These are phyloP conservation scores for Nowickia ferox DNA, from an alignment of 2,888 invertebrate genomes.

Conservation along the genomic window DNA sequence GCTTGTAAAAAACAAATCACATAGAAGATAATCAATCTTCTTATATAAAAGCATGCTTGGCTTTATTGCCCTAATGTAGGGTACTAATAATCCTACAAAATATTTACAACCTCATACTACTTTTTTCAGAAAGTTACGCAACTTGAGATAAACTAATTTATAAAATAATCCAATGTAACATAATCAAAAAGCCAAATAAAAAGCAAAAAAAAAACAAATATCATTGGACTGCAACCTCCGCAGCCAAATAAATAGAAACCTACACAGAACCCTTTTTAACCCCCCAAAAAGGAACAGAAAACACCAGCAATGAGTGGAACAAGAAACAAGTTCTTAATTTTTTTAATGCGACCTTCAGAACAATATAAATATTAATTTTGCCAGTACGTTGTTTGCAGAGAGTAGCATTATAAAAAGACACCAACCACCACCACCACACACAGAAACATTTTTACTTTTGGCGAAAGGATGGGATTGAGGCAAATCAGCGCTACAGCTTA, in stretches of 20 bases:
- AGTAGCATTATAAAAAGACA: conserved; percentile 17
- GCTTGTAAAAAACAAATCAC: too few species aligned
- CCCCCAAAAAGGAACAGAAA: conserved; percentile 2
- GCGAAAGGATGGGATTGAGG: neutral
- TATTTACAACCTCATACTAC: neutral
- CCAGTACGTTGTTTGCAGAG: conserved; percentile 12
- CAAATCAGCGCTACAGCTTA: neutral
- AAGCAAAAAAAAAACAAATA: conserved; percentile 18
- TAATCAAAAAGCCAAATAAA: conserved; percentile 18
- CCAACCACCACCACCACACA: neutral
- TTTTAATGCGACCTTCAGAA: conserved; percentile 66
- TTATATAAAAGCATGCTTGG: neutral
- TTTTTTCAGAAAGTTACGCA: conserved; percentile 15
- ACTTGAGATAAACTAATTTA: conserved; percentile 68
- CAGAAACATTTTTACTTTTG: neutral
- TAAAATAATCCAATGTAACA: conserved; percentile 60
- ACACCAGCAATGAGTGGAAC: conserved; percentile 7
- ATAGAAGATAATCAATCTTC: neutral
- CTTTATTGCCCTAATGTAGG: conserved; percentile 9
- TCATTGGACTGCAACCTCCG: conserved; percentile 25
- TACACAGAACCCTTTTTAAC: conserved; percentile 52
- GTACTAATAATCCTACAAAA: neutral
- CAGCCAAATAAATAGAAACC: neutral
- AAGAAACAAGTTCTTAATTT: conserved; percentile 58
- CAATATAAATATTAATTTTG: conserved; percentile 68